Conservation (phyloP, 2,113 vertebrate genomes). For the Melospiza georgiana region DNA sequence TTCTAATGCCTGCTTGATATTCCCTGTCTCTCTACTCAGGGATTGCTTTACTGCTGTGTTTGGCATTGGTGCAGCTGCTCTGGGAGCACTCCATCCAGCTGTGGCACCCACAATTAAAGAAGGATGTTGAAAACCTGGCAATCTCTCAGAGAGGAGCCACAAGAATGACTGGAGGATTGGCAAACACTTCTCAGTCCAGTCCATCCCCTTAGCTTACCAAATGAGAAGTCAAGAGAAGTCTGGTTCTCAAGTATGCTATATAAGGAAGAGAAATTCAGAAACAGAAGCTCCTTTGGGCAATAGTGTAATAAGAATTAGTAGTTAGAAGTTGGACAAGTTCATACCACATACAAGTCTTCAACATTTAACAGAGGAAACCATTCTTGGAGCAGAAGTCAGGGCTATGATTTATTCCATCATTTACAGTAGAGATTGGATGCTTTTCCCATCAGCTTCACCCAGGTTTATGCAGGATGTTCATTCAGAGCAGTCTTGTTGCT, state of each 20-base stretch:
- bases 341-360: not conserved
- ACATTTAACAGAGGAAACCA: not conserved
- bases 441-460: not conserved
- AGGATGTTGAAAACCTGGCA: conserved; percentile 15
- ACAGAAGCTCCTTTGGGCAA: conserved; percentile 8
- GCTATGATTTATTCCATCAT: not conserved
- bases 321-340: not conserved
- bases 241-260: not conserved
- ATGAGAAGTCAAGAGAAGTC: not conserved
- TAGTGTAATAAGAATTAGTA: not conserved
- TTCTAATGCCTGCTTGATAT: conserved; percentile 5
- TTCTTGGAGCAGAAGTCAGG: not conserved
- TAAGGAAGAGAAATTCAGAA: conserved; percentile 10
- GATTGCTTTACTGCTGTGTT: conserved; percentile 50
- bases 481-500: not conserved
- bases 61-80: not conserved
- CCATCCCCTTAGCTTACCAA: not conserved
- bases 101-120: conserved; percentile 43
- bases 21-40: not conserved
- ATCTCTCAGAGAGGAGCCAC: conserved; percentile 21
- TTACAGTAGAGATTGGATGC: not conserved
- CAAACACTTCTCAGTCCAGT: not conserved
- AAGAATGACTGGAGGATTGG: conserved; percentile 7
- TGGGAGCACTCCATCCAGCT: conserved; percentile 12
- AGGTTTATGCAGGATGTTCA: not conserved